A percentile compares a stretch with the other conserved stretches of the same genome.
phyloP scores from a whole-genome alignment of 2,797 vertebrate species.

The Ambastaia sidthimunki region DNA sequence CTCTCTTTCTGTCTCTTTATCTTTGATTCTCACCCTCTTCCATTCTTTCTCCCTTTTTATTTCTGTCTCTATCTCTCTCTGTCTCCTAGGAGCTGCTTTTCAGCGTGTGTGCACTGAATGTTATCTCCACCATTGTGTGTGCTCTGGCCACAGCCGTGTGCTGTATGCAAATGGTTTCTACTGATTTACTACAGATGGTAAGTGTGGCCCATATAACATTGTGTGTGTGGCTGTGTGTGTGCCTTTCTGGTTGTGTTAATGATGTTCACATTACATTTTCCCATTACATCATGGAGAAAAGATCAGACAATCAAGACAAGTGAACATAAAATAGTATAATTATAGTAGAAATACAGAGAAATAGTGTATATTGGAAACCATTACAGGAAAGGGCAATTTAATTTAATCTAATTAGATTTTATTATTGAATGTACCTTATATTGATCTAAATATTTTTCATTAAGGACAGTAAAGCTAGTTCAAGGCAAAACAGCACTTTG shows the following conservation, averaged over 20 bases:
- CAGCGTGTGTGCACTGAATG: conserved; percentile 96
- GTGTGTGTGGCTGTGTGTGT: conserved; percentile 27
- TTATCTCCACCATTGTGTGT: conserved; percentile 98
- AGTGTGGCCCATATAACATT: conserved; percentile 69
- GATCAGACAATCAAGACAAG: conserved; percentile 48
- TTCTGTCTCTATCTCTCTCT: conserved; percentile 50
- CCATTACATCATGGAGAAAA: conserved; percentile 43
- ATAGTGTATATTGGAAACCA: neutral
- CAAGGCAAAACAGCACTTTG: neutral
- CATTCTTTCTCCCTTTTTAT: conserved; percentile 52
- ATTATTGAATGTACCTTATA: neutral
- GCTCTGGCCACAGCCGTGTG: conserved; percentile 97
- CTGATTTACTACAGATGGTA: conserved; percentile 97
- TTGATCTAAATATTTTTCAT: conserved; percentile 2
- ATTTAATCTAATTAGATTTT: neutral
- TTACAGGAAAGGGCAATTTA: neutral
- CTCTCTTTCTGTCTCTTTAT: conserved; percentile 23
- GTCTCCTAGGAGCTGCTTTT: conserved; percentile 92
- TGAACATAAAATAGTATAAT: conserved; percentile 52
- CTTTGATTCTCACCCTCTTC: conserved; percentile 47
- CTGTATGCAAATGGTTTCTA: conserved; percentile 99
- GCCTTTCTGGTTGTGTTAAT: conserved; percentile 29
- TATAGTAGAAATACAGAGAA: neutral
- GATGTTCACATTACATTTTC: conserved; percentile 32
- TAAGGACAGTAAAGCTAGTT: neutral